Conservation (phyloP, 2,888 invertebrate species). For the Cephus spinipes region DNA sequence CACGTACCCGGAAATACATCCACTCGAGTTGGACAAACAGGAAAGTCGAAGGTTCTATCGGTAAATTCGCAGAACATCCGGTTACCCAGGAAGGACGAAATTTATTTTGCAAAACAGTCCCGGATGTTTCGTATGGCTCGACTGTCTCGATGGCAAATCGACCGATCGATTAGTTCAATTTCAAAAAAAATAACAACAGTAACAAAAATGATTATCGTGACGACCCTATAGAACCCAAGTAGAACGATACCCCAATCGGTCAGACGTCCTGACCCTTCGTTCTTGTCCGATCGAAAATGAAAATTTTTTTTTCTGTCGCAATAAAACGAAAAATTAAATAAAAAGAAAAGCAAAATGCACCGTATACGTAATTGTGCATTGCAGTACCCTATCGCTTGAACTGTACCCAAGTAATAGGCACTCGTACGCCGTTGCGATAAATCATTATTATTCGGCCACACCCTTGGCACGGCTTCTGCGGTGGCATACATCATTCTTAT, state of each 20-base stretch:
- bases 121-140: background rate
- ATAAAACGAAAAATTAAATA: background rate
- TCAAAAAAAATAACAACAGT: background rate
- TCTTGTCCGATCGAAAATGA: background rate
- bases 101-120: background rate
- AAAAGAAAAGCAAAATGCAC: background rate
- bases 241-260: background rate
- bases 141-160: background rate
- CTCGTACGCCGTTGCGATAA: conserved; percentile 36
- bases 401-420: conserved; percentile 20
- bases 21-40: conserved; percentile 28
- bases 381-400: conserved; percentile 21
- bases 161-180: background rate
- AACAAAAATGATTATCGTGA: background rate
- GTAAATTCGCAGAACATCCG: conserved; percentile 27
- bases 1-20: conserved; percentile 24
- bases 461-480: conserved; percentile 35
- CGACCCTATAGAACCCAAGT: background rate
- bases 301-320: background rate
- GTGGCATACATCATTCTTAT: conserved; percentile 40
- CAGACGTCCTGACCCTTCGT: background rate
- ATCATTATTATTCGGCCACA: conserved; percentile 53
- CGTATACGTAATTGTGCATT: conserved; percentile 23
- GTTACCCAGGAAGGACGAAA: conserved; percentile 31
- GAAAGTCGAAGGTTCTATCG: conserved; percentile 18